Evolutionary conservation across 2,113 vertebrate species (phyloP), one percentile per base, ranked within the genome.

Genomic region (Chitala chitala): DNA sequence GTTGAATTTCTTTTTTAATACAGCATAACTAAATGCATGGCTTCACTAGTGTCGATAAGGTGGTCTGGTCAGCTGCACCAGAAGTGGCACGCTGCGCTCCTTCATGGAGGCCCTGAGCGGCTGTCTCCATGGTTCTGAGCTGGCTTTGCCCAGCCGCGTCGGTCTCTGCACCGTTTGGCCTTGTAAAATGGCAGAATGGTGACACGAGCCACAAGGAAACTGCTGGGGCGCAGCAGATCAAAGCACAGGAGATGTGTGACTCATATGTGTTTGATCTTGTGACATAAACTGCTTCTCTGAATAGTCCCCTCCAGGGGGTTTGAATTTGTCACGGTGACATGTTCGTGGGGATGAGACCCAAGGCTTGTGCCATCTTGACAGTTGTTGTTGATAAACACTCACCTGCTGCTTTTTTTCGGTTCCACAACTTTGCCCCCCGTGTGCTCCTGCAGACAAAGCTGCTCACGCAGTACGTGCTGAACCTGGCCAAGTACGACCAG

Each of bases 401-500:
- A 33, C 1, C 63, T n/a, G 5, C 40, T 13, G 22, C n/a, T n/a
- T 63, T 20, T 38, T 38, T 7, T 63, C 5, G 33, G 5, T 46
- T 46, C 24, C 22, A 8, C 4, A 56, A 24, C 26, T n/a, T 22
- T 38, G 24, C 40, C n/a, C 33, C 7, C 58, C 6, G 0, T 26
- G 8, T 36, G 31, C 20, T n/a, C 64, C 3, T 44, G 15, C 86
- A 99, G 96, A 98, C 95, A 80, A 99, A 98, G 85, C 92, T 99
- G 64, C 87, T 99, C 79, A 98, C 96, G 2, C 97, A 98, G 86
- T 99, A 99, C 0, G 95, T 99, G 40, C 92, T 99, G 84, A 99
- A 98, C 78, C 80, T 99, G 90, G 96, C 97, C 78, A 99, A 98
- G 83, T 99, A 99, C 0, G 97, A 99, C 86, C 97, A 99, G 87